Evolutionary conservation across 2,888 invertebrate species (phyloP).

Genomic region (Tigriopus californicus): DNA sequence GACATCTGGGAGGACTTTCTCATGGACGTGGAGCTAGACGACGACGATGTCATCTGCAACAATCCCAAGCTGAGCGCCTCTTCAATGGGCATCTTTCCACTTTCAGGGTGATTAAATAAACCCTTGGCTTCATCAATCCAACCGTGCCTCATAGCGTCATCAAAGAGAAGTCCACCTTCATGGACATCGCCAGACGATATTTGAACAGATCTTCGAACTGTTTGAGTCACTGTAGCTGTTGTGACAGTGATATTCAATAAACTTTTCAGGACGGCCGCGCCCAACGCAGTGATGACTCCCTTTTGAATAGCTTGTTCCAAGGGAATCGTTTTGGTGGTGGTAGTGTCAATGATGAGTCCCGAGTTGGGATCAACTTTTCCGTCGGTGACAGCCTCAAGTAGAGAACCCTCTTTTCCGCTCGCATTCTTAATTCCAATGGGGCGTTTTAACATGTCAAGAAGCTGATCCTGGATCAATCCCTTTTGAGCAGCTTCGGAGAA

Average conservation of each 20-base stretch:
- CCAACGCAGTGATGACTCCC: conserved; percentile 65
- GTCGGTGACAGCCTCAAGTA: conserved; percentile 70
- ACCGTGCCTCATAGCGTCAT: conserved; percentile 54
- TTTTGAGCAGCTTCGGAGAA: conserved; percentile 59
- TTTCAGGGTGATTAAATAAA: conserved; percentile 38
- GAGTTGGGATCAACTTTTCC: conserved; percentile 70
- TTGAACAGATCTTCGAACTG: conserved; percentile 60
- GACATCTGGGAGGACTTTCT: background rate
- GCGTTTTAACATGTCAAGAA: conserved; percentile 53
- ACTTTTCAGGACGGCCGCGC: conserved; percentile 64
- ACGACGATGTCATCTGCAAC: conserved; percentile 23
- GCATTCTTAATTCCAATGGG: conserved; percentile 55
- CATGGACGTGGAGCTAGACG: conserved; percentile 3
- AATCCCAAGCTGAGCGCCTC: conserved; percentile 32
- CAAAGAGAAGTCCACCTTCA: conserved; percentile 40
- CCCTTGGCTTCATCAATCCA: conserved; percentile 58
- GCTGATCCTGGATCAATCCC: conserved; percentile 49
- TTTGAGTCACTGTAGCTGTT: conserved; percentile 64
- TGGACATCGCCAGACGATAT: conserved; percentile 42
- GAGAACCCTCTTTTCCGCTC: conserved; percentile 50
- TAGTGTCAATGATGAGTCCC: conserved; percentile 60
- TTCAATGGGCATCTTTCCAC: conserved; percentile 29
- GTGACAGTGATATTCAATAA: conserved; percentile 70
- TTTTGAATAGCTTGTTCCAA: conserved; percentile 67
- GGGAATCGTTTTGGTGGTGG: conserved; percentile 49